phyloP scores from a whole-genome alignment of 2,888 invertebrate genomes.

The Lasioglossum morio region DNA sequence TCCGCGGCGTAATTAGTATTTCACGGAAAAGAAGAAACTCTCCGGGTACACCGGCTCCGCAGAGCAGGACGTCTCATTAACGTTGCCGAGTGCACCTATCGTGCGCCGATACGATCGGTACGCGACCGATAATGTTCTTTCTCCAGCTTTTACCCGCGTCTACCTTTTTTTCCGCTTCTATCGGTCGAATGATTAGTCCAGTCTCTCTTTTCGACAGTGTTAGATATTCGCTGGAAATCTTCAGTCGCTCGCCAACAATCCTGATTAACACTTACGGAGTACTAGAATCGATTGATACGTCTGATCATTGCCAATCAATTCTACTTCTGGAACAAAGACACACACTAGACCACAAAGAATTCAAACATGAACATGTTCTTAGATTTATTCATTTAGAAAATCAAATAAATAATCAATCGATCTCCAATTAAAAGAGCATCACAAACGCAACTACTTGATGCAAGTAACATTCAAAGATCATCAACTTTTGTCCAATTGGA shows the following conservation, averaged over 20 bases:
- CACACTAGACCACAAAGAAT: neutral
- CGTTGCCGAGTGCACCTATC: slow-evolving; percentile 17
- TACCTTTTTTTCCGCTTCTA: neutral
- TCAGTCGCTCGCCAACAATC: neutral
- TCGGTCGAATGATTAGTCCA: neutral
- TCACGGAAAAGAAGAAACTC: slow-evolving; percentile 26
- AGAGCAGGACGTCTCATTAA: slow-evolving; percentile 32
- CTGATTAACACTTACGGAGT: neutral
- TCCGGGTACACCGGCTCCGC: neutral
- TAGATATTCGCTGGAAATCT: neutral
- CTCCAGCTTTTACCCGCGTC: neutral
- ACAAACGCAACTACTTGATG: neutral
- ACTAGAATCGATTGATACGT: neutral
- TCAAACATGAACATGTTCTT: neutral
- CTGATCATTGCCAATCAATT: neutral
- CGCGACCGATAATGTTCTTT: neutral
- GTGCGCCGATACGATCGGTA: slow-evolving; percentile 19
- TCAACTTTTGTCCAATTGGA: neutral
- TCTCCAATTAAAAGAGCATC: neutral
- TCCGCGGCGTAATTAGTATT: slow-evolving; percentile 14
- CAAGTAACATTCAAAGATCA: neutral
- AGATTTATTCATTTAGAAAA: no score
- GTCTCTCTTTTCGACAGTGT: neutral
- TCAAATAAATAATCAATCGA: no score
- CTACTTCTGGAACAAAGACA: neutral